phyloP scores from a whole-genome alignment of 2,888 invertebrate species.

The Acrocera orbiculus region DNA sequence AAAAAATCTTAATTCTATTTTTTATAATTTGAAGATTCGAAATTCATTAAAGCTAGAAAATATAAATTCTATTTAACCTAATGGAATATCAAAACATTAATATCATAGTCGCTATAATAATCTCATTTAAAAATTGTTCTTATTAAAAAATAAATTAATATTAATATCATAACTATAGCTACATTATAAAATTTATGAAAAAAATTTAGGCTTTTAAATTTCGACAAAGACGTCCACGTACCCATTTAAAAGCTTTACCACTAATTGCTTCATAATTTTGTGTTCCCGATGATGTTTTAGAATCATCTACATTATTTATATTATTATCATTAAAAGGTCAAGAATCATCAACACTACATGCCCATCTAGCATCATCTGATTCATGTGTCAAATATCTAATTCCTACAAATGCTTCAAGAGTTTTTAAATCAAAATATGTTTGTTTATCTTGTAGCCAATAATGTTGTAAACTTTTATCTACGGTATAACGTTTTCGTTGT shows the following conservation, averaged over 20 bases:
- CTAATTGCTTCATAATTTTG: conserved; percentile 30
- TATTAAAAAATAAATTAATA: not conserved
- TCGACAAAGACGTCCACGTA: conserved; percentile 29
- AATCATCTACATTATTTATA: conserved; percentile 10
- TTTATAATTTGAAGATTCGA: too few relatives aligned
- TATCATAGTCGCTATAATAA: too few relatives aligned
- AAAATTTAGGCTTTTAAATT: conserved; percentile 14
- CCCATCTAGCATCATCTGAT: conserved; percentile 86
- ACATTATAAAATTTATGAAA: too few relatives aligned
- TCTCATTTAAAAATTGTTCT: not conserved
- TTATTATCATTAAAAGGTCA: too few relatives aligned
- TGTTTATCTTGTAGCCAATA: conserved; percentile 93
- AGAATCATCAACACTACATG: too few relatives aligned
- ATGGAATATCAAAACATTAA: too few relatives aligned
- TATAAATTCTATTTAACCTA: too few relatives aligned
- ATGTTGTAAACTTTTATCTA: conserved; percentile 89
- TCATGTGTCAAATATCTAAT: conserved; percentile 78
- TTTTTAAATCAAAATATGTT: conserved; percentile 87
- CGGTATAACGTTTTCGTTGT: conserved; percentile 84
- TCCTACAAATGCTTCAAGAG: conserved; percentile 63
- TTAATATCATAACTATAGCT: not conserved
- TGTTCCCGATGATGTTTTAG: conserved; percentile 14
- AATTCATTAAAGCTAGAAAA: too few relatives aligned
- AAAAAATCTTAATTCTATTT: too few relatives aligned
- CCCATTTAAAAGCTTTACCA: conserved; percentile 30